Evolutionary conservation across 2,888 invertebrate species (phyloP), one percentile per base, ranked within the genome.

Genomic region (Lithophane ornitopus): DNA sequence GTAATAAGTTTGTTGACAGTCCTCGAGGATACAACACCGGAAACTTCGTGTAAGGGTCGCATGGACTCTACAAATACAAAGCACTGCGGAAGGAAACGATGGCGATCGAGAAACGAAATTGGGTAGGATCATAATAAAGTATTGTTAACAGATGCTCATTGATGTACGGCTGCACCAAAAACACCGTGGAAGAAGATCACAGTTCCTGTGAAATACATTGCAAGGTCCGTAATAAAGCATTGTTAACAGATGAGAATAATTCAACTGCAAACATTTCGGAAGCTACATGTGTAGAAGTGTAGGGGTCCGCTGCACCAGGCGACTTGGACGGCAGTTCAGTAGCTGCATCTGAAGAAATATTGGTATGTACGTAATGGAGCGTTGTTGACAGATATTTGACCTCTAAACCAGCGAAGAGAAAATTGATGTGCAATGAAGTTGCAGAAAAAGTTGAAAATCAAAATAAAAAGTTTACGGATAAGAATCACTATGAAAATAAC

Each of bases 341-440:
- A 41, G 22, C 12, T 22, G 61, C 34, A 26, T 22, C n/a, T 49
- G 54, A 66, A 46, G 7, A 59, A 54, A 26, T 56, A 41, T 49
- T 58, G 82, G 63, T 80, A 72, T 65, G 68, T 79, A 80, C 16
- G 14, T 61, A 63, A 80, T 56, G n/a, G 7, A 66, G 34, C 3
- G 8, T 80, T 80, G 69, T 80, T 84, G 66, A 66, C 76, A 85
- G 74, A 80, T 77, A 77, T 77, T 66, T 22, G 8, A 26, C 39
- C 11, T 12, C 8, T 3, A 56, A 16, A 56, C n/a, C n/a, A 16
- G 22, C 14, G 0, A 16, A 11, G 19, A 46, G 11, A 54, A 44
- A 26, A 59, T 12, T 34, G 8, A 22, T 34, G 3, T 61, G 8
- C 26, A 41, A 16, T 26, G 34, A 59, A 61, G 34, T 26, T 41